Evolutionary conservation across 1,140 invertebrate species (phyloP), one percentile per base, ranked within the genome.

Genomic region (Spodoptera litura): DNA sequence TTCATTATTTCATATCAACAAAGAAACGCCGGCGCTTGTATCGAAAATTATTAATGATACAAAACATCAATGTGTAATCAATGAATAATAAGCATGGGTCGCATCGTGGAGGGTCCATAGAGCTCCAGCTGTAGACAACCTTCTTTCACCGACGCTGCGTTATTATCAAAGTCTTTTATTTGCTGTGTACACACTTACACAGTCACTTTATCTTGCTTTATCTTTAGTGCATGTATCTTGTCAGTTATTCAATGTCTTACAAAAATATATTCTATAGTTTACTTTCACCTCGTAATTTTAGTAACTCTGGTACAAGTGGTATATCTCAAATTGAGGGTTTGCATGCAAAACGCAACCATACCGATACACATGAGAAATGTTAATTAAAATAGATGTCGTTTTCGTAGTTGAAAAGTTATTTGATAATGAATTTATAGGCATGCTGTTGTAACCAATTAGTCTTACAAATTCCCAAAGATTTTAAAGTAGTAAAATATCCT

Each of bases 181-280:
- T 44, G 38, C 38, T 44, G 38, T 4, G 38, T 44, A 44, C 38
- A 44, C 38, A 44, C 38, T 44, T 78, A 70, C 75, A 58, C 64
- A 12, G 64, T n/a, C 35, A 76, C 9, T 9, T 70, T 62, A 78
- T 71, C 66, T 70, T 78, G 51, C 27, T 8, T 78, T 55, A 71
- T 78, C 68, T 78, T 44, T 56, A 61, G 20, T 71, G 68, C 77
- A 62, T 61, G 77, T 72, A 70, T 78, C 68, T 35, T 20, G n/a
- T 51, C 76, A 78, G 66, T 53, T 61, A 62, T 59, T 12, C 44
- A 70, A 70, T 62, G 58, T 72, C 56, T 72, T 78, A 53, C n/a
- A 59, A 72, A 72, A 77, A 56, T 4, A 56, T 51, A 20, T 61
- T 74, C 3, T 73, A 59, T 27, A 51, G 27, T 64, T 51, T 61